Evolutionary conservation across 2,113 vertebrate species (phyloP).

Genomic region (Chaetura pelagica): DNA sequence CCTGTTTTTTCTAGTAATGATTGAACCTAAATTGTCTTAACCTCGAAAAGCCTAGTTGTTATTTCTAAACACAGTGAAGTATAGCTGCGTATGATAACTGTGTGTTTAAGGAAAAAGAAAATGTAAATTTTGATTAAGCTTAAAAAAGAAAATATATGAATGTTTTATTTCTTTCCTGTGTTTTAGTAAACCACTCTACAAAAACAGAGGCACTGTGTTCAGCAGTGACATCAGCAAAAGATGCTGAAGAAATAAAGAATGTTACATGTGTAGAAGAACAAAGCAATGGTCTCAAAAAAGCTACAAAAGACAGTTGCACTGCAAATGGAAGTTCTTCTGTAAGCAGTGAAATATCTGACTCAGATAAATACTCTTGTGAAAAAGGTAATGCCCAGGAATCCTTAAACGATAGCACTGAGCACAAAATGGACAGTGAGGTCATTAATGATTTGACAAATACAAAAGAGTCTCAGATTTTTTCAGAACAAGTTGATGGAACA

Average conservation of each 20-base stretch:
- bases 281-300: constrained; percentile 85
- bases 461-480: constrained; percentile 37
- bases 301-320: constrained; percentile 67
- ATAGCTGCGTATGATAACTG: not conserved
- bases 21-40: not conserved
- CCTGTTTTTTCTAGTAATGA: not conserved
- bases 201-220: constrained; percentile 75
- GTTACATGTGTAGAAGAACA: constrained; percentile 76
- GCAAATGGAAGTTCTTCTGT: constrained; percentile 64
- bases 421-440: constrained; percentile 4
- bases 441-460: constrained; percentile 12
- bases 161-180: not conserved
- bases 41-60: not conserved
- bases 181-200: constrained; percentile 76
- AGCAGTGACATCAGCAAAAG: constrained; percentile 29
- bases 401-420: not conserved
- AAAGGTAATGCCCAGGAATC: constrained; percentile 59
- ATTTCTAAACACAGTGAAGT: not conserved
- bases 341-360: constrained; percentile 24
- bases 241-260: constrained; percentile 62
- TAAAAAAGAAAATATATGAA: not conserved
- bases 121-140: not conserved
- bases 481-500: constrained; percentile 9
- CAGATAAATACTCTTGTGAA: constrained; percentile 62
- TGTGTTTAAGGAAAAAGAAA: not conserved